Base-by-base conservation (phyloP, 2,113 vertebrate genomes). In the Sinocyclocheilus anshuiensis region DNA sequence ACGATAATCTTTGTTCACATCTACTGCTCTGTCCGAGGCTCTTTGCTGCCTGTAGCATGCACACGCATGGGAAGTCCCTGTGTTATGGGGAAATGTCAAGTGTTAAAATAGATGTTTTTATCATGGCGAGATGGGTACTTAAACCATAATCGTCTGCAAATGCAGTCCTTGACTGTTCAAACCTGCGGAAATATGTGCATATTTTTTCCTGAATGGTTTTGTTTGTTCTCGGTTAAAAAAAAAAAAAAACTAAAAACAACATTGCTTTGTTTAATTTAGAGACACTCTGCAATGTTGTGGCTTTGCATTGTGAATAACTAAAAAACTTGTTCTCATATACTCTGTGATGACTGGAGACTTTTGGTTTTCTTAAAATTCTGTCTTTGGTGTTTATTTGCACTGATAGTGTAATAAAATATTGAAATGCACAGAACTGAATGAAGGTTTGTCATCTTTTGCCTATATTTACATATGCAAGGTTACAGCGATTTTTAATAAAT, bases 381-480 rank as follows among this genome's bases (percentile, higher is more conserved):
- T 94, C 94, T 93, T 94, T 94, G 94, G 93, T 96, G 95, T 96
- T 95, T 92, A 95, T 95, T 95, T 96, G 95, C 95, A 96, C 95
- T 95, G 94, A 95, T 94, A 94, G 93, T 93, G 93, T 89, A 96
- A 96, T 96, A 96, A 96, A 96, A 93, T 93, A 93, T 90, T 94
- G 92, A 95, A 94, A 95, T 94, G 94, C 93, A 94, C 94, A 93
- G 93, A 89, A 90, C 87, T 90, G 88, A 90, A 88, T 48, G 2
- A 76, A 15, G 83, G 78, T 90, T 89, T 90, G 36, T 90, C 79
- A 91, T 75, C 80, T 91, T 87, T 74, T 90, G 24, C 12, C 72
- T 75, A 4, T 76, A 9, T 76, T 50, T 76, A 50, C 42, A 13
- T 76, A 50, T 26, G 6, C 42, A 75, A 45, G 12, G 20, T 75